phyloP scores from a whole-genome alignment of 2,888 invertebrate genomes.

The Spisula subtruncata region DNA sequence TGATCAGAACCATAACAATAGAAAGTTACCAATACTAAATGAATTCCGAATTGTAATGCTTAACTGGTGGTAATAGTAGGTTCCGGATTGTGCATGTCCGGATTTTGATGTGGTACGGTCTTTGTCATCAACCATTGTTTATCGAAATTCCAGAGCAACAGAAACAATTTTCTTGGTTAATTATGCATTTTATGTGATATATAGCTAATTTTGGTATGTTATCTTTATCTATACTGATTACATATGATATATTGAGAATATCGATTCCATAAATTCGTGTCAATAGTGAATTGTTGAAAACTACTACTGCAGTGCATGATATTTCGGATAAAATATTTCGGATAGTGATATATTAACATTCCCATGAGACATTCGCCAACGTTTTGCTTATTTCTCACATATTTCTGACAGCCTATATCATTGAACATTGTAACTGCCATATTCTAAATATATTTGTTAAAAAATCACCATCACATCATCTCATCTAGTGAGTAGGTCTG shows the following conservation, averaged over 20 bases:
- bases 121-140: conserved; percentile 15
- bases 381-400: no score
- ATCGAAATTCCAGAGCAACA: conserved; percentile 17
- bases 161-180: conserved; percentile 10
- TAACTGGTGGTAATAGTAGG: no score
- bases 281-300: neutral
- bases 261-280: neutral
- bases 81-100: neutral
- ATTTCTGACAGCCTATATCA: no score
- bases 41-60: no score
- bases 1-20: no score
- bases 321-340: neutral
- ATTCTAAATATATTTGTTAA: no score
- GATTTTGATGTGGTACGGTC: neutral
- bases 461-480: no score
- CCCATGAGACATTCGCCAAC: no score
- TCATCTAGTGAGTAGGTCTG: no score
- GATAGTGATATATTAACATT: neutral
- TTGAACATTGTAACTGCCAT: no score
- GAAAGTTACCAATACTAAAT: no score
- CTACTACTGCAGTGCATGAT: neutral
- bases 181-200: conserved; percentile 13
- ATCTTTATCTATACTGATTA: neutral
- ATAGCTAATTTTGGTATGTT: neutral
- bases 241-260: neutral